These are phyloP conservation scores for Zaprionus ghesquierei DNA, from an alignment of 1,140 invertebrate species.

Conservation along the genomic window DNA sequence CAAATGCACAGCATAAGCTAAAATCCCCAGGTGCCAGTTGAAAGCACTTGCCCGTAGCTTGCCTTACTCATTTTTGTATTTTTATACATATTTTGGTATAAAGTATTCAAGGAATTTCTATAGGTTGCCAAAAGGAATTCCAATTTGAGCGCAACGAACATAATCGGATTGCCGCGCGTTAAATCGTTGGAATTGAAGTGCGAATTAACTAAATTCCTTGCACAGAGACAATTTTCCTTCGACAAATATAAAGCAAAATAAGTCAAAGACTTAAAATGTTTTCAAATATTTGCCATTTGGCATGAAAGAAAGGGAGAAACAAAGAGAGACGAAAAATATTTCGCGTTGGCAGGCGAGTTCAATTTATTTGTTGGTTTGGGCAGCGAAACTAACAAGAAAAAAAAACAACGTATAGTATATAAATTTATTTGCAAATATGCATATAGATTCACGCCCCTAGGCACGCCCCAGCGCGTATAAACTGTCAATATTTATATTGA, in stretches of 20 bases:
- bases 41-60: neutral
- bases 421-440: constrained; percentile 14
- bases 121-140: neutral
- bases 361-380: constrained; percentile 15
- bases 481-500: constrained; percentile 70
- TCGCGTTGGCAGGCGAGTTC: constrained; percentile 14
- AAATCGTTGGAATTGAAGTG: neutral
- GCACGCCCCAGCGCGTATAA: constrained; percentile 28
- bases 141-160: neutral
- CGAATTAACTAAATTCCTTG: neutral
- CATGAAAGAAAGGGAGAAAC: constrained; percentile 14
- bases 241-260: constrained; percentile 4
- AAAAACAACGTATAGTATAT: neutral
- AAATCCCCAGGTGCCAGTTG: neutral
- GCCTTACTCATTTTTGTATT: neutral
- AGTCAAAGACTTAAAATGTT: neutral
- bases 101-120: neutral
- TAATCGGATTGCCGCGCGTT: neutral
- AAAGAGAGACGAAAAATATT: constrained; percentile 13
- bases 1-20: neutral
- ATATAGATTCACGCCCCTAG: neutral
- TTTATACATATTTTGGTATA: neutral
- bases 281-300: constrained; percentile 29
- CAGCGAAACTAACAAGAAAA: neutral
- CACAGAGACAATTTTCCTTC: neutral